Evolutionary conservation across 1,140 invertebrate species (phyloP).

Genomic region (Mamestra configurata): DNA sequence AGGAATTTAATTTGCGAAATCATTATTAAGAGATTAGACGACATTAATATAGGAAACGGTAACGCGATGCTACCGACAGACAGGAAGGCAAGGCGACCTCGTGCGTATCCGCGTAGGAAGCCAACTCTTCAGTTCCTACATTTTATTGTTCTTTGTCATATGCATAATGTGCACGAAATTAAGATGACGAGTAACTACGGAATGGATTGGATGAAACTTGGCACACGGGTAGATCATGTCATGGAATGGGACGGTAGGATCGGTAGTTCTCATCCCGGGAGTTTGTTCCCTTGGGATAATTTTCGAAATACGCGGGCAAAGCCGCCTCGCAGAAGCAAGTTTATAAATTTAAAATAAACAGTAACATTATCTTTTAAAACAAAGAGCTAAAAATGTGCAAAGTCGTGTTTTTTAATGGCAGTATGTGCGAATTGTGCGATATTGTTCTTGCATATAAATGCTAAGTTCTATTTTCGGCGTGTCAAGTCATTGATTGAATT

Average conservation of each 20-base stretch:
- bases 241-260: no score
- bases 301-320: no score
- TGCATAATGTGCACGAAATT: constrained; percentile 26
- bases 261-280: no score
- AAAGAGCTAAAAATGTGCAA: background rate
- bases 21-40: constrained; percentile 38
- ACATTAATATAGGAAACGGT: constrained; percentile 54
- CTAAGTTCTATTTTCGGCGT: background rate
- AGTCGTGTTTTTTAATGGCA: background rate
- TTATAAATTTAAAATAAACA: constrained; percentile 1
- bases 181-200: constrained; percentile 41
- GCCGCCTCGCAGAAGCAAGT: no score
- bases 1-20: constrained; percentile 8
- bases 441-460: constrained; percentile 23
- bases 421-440: background rate
- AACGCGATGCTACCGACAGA: constrained; percentile 44
- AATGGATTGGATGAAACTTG: no score
- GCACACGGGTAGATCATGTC: no score
- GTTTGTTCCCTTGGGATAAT: no score
- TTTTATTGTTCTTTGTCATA: constrained; percentile 55
- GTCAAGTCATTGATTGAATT: constrained; percentile 25
- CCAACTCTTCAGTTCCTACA: constrained; percentile 56
- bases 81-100: constrained; percentile 59
- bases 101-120: constrained; percentile 59
- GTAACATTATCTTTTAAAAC: background rate